Conservation (phyloP, 2,888 invertebrate genomes). For the Trisateles emortualis region DNA sequence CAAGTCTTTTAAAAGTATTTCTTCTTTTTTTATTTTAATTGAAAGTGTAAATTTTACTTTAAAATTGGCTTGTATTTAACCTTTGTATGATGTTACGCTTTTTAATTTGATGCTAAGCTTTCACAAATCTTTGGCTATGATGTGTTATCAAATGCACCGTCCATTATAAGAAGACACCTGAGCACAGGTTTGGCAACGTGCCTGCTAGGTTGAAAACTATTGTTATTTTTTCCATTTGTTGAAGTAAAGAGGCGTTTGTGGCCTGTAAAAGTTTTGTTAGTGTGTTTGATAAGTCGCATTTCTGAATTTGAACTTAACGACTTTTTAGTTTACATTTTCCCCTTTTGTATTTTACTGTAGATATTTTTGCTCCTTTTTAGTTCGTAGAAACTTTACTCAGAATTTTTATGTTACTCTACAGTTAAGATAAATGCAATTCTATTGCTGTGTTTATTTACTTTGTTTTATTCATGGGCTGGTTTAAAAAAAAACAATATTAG, state of each 20-base stretch:
- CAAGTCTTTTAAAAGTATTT: too few relatives aligned
- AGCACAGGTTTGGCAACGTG: constrained; percentile 50
- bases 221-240: constrained; percentile 13
- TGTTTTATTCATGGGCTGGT: too few relatives aligned
- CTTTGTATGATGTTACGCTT: too few relatives aligned
- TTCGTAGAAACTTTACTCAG: background rate
- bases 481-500: too few relatives aligned
- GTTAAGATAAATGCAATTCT: too few relatives aligned
- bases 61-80: too few relatives aligned
- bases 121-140: background rate
- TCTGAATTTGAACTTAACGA: background rate
- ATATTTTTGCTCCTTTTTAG: background rate
- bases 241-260: constrained; percentile 13
- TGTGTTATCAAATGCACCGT: constrained; percentile 34
- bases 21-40: background rate
- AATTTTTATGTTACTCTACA: background rate
- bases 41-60: too few relatives aligned
- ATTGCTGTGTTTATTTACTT: too few relatives aligned
- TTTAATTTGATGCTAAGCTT: too few relatives aligned
- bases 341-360: background rate
- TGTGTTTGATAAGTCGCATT: constrained; percentile 10
- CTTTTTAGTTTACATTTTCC: background rate
- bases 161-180: constrained; percentile 56
- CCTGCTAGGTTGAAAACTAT: constrained; percentile 35
- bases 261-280: constrained; percentile 9